Base-by-base conservation (phyloP, 2,113 vertebrate genomes). In the Cryptotis parvus region DNA sequence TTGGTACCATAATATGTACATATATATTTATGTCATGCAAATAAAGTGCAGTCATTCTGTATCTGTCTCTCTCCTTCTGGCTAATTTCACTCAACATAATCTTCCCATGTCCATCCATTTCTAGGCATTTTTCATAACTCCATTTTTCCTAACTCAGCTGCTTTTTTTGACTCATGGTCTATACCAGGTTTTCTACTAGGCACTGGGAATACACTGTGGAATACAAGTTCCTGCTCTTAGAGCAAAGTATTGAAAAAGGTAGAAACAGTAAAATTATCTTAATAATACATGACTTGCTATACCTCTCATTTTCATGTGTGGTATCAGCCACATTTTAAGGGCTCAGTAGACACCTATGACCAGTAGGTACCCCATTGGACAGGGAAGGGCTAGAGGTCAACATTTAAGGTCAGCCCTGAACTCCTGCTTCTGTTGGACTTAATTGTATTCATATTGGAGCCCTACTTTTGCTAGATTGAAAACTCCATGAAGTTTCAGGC, bases 361-460 rank as follows among this genome's bases (percentile, higher is more conserved):
- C 31, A 7, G 61, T n/a, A 7, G 68, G 68, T 29, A 2, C 8
- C 5, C 9, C 0, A 11, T 8, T 1, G 9, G 9, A 18, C 41
- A 35, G 26, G 11, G 0, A 18, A 1, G 37, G 18, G 26, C 35
- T 65, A 1, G 4, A 41, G 55, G 55, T 24, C 37, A 22, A 8
- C 55, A 18, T 11, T 16, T 9, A 0, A 15, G 58, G 22, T 7
- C 55, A 58, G 16, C 55, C 41, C 24, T 41, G 33, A 14, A 7
- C 63, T 55, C 7, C 82, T n/a, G 12, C 68, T 74, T 37, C 15
- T 18, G 3, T 73, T 4, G 26, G 12, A 20, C 3, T n/a, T n/a
- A 10, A 8, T 68, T 45, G 69, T 16, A 7, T 80, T 27, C 61
- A 15, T 78, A 31, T 61, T 15, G 66, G 37, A 14, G 4, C 2